Percentiles rank a stretch among this genome's conserved stretches.
Conservation (phyloP, 2,113 vertebrate genomes). For the Ascaphus truei region DNA sequence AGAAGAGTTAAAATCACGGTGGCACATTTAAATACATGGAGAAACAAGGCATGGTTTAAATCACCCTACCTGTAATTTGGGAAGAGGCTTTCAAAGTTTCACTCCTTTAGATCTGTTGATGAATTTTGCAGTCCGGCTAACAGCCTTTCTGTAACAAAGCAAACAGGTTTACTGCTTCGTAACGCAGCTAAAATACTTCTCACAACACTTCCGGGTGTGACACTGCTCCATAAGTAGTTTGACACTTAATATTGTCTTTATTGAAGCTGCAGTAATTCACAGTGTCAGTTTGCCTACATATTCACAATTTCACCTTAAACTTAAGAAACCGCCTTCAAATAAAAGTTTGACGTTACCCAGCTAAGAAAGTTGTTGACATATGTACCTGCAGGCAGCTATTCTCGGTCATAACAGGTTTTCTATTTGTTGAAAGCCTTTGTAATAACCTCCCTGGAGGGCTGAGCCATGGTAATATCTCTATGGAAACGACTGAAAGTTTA, state of each 20-base stretch:
- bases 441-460: not conserved
- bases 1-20: no score
- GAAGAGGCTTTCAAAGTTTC: no score
- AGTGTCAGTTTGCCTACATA: not conserved
- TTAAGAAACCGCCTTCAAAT: not conserved
- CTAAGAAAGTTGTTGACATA: not conserved
- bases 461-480: slow-evolving; percentile 14
- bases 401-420: slow-evolving; percentile 5
- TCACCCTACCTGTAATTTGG: no score
- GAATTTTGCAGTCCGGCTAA: no score
- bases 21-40: no score
- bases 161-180: slow-evolving; percentile 3
- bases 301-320: not conserved
- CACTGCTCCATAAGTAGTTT: not conserved
- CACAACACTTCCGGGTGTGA: slow-evolving; percentile 21
- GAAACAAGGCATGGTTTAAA: no score
- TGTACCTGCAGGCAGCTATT: not conserved
- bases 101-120: no score
- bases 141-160: not conserved
- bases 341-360: not conserved
- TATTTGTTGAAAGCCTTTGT: slow-evolving; percentile 3
- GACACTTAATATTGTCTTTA: not conserved
- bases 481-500: slow-evolving; percentile 31
- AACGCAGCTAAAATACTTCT: slow-evolving; percentile 12
- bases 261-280: not conserved